These are phyloP conservation scores for Lamprotornis superbus DNA, from an alignment of 2,113 vertebrate genomes.

Conservation along the genomic window DNA sequence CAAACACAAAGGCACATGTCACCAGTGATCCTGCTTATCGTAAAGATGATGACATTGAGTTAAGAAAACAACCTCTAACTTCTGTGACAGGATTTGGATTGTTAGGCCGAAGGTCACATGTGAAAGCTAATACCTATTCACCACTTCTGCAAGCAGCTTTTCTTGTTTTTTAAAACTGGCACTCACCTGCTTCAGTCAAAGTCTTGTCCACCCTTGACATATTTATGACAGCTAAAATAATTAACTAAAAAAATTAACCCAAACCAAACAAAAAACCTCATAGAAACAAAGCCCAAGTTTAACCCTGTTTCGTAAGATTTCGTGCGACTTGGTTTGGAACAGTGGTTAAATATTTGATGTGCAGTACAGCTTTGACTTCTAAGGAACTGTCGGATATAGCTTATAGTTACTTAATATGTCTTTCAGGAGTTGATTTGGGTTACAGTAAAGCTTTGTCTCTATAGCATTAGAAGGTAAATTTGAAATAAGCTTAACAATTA, in stretches of 20 bases:
- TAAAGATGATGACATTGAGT: constrained; percentile 21
- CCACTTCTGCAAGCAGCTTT: constrained; percentile 72
- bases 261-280: not conserved
- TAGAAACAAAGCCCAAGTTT: constrained; percentile 67
- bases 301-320: constrained; percentile 63
- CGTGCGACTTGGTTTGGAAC: not conserved
- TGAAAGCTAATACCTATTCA: constrained; percentile 80
- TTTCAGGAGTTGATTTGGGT: constrained; percentile 4
- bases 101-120: constrained; percentile 81
- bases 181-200: constrained; percentile 66
- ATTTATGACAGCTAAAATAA: constrained; percentile 65
- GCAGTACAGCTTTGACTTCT: not conserved
- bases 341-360: constrained; percentile 31
- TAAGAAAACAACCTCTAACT: constrained; percentile 72
- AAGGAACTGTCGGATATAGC: not conserved
- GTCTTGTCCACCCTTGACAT: constrained; percentile 39
- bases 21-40: not conserved
- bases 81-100: constrained; percentile 83
- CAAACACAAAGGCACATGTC: not conserved
- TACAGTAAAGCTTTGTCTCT: constrained; percentile 23
- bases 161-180: constrained; percentile 29
- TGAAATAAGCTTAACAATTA: constrained; percentile 49
- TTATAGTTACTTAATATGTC: not conserved
- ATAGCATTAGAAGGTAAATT: constrained; percentile 15
- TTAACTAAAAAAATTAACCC: not conserved